phyloP scores from a whole-genome alignment of 2,113 vertebrate genomes.

The Hippocampus zosterae region DNA sequence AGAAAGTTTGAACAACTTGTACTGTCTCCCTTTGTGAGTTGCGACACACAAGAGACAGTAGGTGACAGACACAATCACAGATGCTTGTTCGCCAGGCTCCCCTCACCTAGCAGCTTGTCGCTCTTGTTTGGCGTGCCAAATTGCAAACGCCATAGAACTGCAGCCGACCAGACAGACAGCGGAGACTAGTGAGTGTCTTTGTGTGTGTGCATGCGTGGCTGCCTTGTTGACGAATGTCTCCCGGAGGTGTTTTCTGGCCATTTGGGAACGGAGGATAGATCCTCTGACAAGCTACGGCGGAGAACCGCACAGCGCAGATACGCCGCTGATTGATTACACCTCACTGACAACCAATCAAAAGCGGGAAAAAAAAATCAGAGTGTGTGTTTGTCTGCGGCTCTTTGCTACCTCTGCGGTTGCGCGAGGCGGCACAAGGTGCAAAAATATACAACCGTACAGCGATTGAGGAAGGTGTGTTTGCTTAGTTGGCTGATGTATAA shows the following conservation, averaged over 20 bases:
- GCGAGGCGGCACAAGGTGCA: slow-evolving; percentile 31
- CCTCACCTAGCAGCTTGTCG: slow-evolving; percentile 66
- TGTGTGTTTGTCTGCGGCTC: slow-evolving; percentile 36
- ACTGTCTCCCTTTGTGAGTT: slow-evolving; percentile 20
- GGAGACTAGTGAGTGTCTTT: slow-evolving; percentile 20
- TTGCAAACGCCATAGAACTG: slow-evolving; percentile 59
- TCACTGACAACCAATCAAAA: slow-evolving; percentile 60
- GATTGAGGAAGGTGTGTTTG: slow-evolving; percentile 21
- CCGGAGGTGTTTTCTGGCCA: slow-evolving; percentile 60
- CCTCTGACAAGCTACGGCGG: slow-evolving; percentile 57
- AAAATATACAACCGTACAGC: slow-evolving; percentile 32
- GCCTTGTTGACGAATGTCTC: slow-evolving; percentile 60
- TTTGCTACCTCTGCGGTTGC: slow-evolving; percentile 27
- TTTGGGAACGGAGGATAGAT: slow-evolving; percentile 50
- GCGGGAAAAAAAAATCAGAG: slow-evolving; percentile 37
- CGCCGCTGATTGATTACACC: slow-evolving; percentile 60
- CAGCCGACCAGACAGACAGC: slow-evolving; percentile 51
- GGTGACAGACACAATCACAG: slow-evolving; percentile 64
- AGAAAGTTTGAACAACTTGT: slow-evolving; percentile 30
- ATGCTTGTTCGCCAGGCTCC: slow-evolving; percentile 59
- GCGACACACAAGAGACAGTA: slow-evolving; percentile 43
- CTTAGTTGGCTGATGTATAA: slow-evolving; percentile 42
- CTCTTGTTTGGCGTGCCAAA: slow-evolving; percentile 59
- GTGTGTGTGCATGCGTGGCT: slow-evolving; percentile 10
- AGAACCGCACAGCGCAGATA: slow-evolving; percentile 56